A percentile compares a stretch with the other conserved stretches of the same genome.
Conservation (phyloP, 2,888 invertebrate genomes). For the Heliconius cydno region DNA sequence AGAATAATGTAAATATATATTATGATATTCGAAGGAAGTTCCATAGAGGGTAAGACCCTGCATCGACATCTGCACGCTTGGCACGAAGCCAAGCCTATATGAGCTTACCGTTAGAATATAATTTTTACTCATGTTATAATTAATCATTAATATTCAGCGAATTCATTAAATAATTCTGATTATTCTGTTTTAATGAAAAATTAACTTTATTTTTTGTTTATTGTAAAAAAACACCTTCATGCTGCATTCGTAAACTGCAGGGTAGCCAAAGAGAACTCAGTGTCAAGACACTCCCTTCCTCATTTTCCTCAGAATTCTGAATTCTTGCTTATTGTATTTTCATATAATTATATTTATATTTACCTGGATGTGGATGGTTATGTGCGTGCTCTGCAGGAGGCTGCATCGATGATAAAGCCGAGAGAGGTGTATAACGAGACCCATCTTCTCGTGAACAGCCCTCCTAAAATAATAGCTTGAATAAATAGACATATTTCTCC, state of each 20-base stretch:
- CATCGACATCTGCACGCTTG: conserved; percentile 62
- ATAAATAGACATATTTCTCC: conserved; percentile 17
- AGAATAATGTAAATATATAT: conserved; percentile 62
- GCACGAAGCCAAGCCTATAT: conserved; percentile 47
- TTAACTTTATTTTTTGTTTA: neutral
- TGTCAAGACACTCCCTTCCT: no score
- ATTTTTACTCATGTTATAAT: conserved; percentile 36
- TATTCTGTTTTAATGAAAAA: neutral
- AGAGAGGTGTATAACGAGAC: conserved; percentile 90
- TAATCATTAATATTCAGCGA: conserved; percentile 24
- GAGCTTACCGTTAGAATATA: conserved; percentile 41
- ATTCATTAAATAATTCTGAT: neutral
- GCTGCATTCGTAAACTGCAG: no score
- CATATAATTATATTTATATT: conserved; percentile 46
- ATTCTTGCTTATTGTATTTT: no score
- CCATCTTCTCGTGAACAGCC: conserved; percentile 74
- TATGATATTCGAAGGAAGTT: conserved; percentile 49
- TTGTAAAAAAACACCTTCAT: no score
- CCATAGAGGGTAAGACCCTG: conserved; percentile 54
- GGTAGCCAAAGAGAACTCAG: no score
- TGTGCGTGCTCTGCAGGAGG: conserved; percentile 85
- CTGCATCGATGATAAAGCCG: conserved; percentile 93
- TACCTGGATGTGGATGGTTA: conserved; percentile 84
- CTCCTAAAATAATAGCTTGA: conserved; percentile 61
- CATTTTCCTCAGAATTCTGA: no score